These are phyloP conservation scores for Cydia strobilella DNA, from an alignment of 1,140 invertebrate genomes.

Conservation along the genomic window DNA sequence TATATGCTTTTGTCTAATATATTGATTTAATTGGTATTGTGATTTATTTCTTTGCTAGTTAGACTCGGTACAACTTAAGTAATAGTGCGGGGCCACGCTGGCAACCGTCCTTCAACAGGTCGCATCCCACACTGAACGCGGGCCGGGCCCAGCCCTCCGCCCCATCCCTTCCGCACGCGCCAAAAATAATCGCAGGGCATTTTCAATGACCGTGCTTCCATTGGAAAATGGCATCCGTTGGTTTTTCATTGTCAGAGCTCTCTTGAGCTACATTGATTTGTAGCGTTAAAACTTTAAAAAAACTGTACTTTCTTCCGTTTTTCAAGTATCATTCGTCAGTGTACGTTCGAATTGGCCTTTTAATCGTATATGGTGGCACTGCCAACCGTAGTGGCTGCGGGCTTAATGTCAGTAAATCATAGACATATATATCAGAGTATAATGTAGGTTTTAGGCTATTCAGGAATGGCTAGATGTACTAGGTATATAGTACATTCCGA, in stretches of 20 bases:
- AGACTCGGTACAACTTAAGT: conserved; percentile 25
- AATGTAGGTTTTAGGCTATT: too few relatives aligned
- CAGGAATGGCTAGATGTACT: too few relatives aligned
- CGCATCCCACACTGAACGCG: conserved; percentile 65
- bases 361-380: too few relatives aligned
- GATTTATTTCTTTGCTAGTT: neutral
- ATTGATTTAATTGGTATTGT: neutral
- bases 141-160: conserved; percentile 56
- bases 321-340: too few relatives aligned
- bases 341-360: too few relatives aligned
- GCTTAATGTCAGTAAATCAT: too few relatives aligned
- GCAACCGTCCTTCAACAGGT: conserved; percentile 75
- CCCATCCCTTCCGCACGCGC: conserved; percentile 57
- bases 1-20: neutral
- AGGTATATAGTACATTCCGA: too few relatives aligned
- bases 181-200: conserved; percentile 74
- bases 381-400: too few relatives aligned
- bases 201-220: conserved; percentile 68
- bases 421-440: too few relatives aligned
- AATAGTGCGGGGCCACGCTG: conserved; percentile 37
- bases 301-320: too few relatives aligned
- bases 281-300: too few relatives aligned
- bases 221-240: conserved; percentile 71
- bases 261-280: conserved; percentile 39
- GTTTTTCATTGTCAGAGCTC: conserved; percentile 57